These are phyloP conservation scores for Congeria kusceri DNA, from an alignment of 2,888 invertebrate species.

Conservation along the genomic window DNA sequence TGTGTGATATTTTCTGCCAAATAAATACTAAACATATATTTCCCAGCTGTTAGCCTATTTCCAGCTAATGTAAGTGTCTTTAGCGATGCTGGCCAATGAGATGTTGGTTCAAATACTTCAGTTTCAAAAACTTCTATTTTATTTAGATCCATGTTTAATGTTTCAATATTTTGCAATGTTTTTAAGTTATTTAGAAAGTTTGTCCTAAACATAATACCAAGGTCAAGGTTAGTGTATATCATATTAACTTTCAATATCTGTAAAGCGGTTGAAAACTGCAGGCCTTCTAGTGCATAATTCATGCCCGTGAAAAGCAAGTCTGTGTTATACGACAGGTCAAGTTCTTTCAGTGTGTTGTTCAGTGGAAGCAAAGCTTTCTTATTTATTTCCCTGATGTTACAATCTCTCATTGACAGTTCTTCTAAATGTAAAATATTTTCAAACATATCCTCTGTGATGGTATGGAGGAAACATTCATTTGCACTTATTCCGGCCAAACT, in stretches of 20 bases:
- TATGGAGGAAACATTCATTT: background rate
- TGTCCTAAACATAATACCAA: conserved; percentile 19
- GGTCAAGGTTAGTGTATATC: conserved; percentile 29
- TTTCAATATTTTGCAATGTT: conserved; percentile 34
- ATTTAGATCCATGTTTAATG: conserved; percentile 51
- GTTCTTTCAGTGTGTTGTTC: conserved; percentile 13
- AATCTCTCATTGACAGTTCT: conserved; percentile 21
- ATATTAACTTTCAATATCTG: conserved; percentile 27
- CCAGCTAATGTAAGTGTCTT: conserved; percentile 36
- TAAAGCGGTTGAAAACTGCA: conserved; percentile 27
- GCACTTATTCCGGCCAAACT: conserved; percentile 11
- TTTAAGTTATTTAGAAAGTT: conserved; percentile 25
- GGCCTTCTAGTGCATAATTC: conserved; percentile 38
- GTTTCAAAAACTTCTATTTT: conserved; percentile 54
- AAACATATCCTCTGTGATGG: conserved; percentile 21
- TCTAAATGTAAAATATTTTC: conserved; percentile 14
- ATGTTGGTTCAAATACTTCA: conserved; percentile 7
- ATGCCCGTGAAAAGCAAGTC: conserved; percentile 43
- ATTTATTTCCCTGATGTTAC: conserved; percentile 27
- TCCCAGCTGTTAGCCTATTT: conserved; percentile 43
- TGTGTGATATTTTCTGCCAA: background rate
- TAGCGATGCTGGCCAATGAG: conserved; percentile 13
- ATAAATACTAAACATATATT: conserved; percentile 15
- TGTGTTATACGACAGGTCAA: conserved; percentile 55
- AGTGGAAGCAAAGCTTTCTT: conserved; percentile 29